These are phyloP conservation scores for Porites cylindrica DNA, from an alignment of 92 coral and sea anemone species.

Conservation along the genomic window DNA sequence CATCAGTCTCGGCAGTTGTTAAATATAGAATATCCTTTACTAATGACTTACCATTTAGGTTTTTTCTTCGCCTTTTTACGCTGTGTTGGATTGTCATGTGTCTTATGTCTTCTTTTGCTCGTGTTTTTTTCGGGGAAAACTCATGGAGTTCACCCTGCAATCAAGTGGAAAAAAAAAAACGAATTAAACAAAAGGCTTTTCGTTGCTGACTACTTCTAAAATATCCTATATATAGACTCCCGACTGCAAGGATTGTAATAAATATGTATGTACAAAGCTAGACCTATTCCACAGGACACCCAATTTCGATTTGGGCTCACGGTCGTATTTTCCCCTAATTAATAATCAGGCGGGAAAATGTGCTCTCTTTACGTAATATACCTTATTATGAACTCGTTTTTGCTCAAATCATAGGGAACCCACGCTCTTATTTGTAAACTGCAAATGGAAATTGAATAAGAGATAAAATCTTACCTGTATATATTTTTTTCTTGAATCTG, in stretches of 20 bases:
- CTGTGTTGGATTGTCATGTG: neutral
- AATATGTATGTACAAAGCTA: neutral
- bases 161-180: neutral
- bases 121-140: neutral
- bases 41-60: neutral
- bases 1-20: neutral
- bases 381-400: too few species aligned
- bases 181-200: neutral
- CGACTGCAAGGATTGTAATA: too few species aligned
- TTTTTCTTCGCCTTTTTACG: too few species aligned
- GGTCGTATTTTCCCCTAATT: neutral
- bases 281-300: neutral
- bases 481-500: too few species aligned
- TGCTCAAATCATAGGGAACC: too few species aligned
- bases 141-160: neutral
- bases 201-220: too few species aligned
- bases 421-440: too few species aligned
- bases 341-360: neutral
- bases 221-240: too few species aligned
- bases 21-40: neutral
- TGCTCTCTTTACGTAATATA: neutral
- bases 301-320: neutral
- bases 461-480: too few species aligned
- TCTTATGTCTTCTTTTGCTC: neutral
- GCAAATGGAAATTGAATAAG: too few species aligned